Conservation (phyloP, 2,113 vertebrate species). For the Sylvilagus bachmani region DNA sequence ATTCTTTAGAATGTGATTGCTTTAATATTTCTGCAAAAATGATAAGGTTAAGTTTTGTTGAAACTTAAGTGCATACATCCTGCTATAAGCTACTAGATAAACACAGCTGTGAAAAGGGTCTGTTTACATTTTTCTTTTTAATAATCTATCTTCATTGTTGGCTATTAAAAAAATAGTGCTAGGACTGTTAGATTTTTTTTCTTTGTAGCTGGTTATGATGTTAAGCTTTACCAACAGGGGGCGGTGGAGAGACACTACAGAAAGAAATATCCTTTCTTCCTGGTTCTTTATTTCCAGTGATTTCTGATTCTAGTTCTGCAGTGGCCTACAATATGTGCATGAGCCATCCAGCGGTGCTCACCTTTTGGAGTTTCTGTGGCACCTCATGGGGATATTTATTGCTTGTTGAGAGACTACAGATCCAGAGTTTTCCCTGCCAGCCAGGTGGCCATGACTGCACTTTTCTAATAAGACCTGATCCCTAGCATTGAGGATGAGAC, state of each 20-base stretch:
- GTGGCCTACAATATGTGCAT: background rate
- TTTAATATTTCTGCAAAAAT: background rate
- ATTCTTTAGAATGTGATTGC: background rate
- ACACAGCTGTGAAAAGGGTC: background rate
- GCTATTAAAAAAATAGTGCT: background rate
- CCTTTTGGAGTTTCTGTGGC: background rate
- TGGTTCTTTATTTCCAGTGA: background rate
- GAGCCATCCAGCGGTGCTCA: background rate
- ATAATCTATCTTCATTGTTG: background rate
- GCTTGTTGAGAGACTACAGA: background rate
- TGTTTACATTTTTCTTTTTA: background rate
- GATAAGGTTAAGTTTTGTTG: background rate
- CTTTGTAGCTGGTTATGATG: background rate
- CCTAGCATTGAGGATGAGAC: background rate
- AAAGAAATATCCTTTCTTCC: background rate
- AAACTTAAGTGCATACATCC: background rate
- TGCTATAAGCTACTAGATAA: background rate
- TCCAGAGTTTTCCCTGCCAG: background rate
- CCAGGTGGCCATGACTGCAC: background rate
- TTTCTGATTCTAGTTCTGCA: background rate
- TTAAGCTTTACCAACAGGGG: background rate
- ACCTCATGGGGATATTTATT: background rate
- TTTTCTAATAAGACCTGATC: background rate
- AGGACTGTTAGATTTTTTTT: background rate
- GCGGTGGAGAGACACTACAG: background rate